phyloP scores from a whole-genome alignment of 2,113 vertebrate species.

The Dolichallabes microphthalmus region DNA sequence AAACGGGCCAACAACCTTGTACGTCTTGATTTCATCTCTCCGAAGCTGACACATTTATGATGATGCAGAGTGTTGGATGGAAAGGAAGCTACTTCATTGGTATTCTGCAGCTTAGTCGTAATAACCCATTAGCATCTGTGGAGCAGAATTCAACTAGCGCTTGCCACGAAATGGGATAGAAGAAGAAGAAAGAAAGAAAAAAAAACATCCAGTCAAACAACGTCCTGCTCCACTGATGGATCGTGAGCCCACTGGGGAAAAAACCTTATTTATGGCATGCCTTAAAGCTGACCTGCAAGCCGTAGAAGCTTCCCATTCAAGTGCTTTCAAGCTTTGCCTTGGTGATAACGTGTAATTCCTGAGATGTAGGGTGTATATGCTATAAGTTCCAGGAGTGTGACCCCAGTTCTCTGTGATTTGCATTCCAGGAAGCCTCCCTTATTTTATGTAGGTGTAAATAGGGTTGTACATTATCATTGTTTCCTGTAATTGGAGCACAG shows the following conservation, averaged over 20 bases:
- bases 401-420: not conserved
- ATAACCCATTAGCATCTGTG: not conserved
- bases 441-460: conserved; percentile 54
- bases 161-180: not conserved
- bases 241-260: not conserved
- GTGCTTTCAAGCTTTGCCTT: not conserved
- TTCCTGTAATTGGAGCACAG: conserved; percentile 58
- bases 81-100: not conserved
- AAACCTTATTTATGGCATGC: conserved; percentile 44
- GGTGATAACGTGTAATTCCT: not conserved
- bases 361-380: not conserved
- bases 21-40: conserved; percentile 10
- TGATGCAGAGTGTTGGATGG: conserved; percentile 6
- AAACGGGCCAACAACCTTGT: not conserved
- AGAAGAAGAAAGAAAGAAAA: not conserved
- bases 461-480: conserved; percentile 55
- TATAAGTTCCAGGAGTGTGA: not conserved
- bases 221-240: conserved; percentile 48
- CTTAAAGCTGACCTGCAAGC: conserved; percentile 49
- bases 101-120: not conserved
- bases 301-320: conserved; percentile 39
- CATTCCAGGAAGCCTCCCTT: conserved; percentile 43
- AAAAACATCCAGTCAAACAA: conserved; percentile 28
- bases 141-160: not conserved
- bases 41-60: not conserved